A percentile compares a stretch with the other conserved stretches of the same genome.
phyloP scores from a whole-genome alignment of 1,140 invertebrate species.

The Apis florea region DNA sequence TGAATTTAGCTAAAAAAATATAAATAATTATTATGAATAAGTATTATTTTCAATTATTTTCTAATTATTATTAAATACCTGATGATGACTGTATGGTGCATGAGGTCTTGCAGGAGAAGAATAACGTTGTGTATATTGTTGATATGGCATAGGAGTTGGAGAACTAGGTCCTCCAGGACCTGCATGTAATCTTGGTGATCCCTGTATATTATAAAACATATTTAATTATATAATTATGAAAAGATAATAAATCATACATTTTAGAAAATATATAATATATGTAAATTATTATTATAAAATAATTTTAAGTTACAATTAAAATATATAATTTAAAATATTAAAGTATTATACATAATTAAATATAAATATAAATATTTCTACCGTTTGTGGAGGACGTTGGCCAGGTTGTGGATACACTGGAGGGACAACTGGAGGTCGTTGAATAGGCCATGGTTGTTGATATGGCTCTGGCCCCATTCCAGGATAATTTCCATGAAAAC shows the following conservation, averaged over 20 bases:
- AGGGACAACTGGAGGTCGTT: slow-evolving; percentile 76
- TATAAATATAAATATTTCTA: slow-evolving; percentile 47
- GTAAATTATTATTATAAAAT: neutral
- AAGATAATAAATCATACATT: neutral
- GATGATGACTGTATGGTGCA: slow-evolving; percentile 81
- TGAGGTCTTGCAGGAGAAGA: slow-evolving; percentile 79
- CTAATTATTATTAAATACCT: slow-evolving; percentile 64
- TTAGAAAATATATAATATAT: neutral
- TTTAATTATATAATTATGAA: neutral
- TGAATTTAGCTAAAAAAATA: slow-evolving; percentile 74
- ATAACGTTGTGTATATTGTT: slow-evolving; percentile 78
- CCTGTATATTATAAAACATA: slow-evolving; percentile 55
- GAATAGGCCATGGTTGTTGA: slow-evolving; percentile 79
- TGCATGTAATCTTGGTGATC: slow-evolving; percentile 78
- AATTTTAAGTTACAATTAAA: neutral
- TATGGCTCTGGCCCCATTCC: slow-evolving; percentile 77
- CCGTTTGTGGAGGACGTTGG: slow-evolving; percentile 79
- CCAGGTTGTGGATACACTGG: slow-evolving; percentile 77
- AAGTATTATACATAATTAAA: neutral
- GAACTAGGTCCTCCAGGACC: slow-evolving; percentile 77
- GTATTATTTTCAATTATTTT: neutral
- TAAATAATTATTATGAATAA: neutral
- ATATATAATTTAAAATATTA: neutral
- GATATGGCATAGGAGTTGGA: slow-evolving; percentile 79
- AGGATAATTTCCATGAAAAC: slow-evolving; percentile 81